Base-by-base conservation (phyloP, 2,113 vertebrate genomes). In the Telmatochromis sp. region DNA sequence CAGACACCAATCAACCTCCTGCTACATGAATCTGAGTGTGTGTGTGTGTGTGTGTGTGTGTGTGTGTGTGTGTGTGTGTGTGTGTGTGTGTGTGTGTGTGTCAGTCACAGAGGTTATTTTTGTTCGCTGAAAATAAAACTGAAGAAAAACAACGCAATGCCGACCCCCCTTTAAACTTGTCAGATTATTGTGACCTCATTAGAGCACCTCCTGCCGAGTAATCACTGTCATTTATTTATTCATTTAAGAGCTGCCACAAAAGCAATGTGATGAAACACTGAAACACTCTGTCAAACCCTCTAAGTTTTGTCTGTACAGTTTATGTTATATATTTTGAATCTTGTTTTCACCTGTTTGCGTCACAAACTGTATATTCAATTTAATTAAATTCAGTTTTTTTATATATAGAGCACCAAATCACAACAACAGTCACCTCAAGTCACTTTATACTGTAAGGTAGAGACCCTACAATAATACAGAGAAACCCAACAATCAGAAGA, bases 1-100 rank as follows among this genome's bases (percentile, higher is more conserved):
- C 65, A 45, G 78, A 83, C 54, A n/a, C 35, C 89, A 93, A 94
- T 94, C 94, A 93, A 45, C 93, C 93, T 85, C 94, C 94, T 83
- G 90, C 80, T 26, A 55, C 5, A 57, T n/a, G 9, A 23, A 37
- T 21, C 3, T 23, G 15, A 81, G 68, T 53, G 78, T 50, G 35
- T 83, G 47, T 86, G 47, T 21, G 51, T 21, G 54, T 51, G 47
- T 17, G 45, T 17, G 45, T 17, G 21, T 82, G 65, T 86, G 35
- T 51, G 80, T 80, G 26, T 26, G 23, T 23, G 23, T 26, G 84
- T 45, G 42, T 83, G 54, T 86, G 57, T 65, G 19, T 40, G 23
- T 23, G 23, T 23, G 23, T 23, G 23, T 23, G 23, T 23, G 23
- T 23, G 23, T 23, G 23, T 23, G 23, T 23, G 23, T 23, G 19